phyloP scores from a whole-genome alignment of 2,888 invertebrate species.

The Drosophila neotestacea region DNA sequence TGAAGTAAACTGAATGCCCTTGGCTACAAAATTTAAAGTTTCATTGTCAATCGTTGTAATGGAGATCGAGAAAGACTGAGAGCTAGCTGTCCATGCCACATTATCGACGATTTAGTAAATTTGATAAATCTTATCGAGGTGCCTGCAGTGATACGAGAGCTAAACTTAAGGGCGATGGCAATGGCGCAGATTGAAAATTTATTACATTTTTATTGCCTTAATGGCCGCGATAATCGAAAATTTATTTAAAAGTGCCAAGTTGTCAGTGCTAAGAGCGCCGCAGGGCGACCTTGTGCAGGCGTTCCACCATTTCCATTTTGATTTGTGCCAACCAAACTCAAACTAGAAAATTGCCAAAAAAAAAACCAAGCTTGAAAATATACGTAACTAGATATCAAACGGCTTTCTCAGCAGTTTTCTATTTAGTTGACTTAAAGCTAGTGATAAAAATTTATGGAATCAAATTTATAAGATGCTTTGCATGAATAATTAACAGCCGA shows the following conservation, averaged over 20 bases:
- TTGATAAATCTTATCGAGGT: constrained; percentile 71
- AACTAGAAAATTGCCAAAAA: constrained; percentile 9
- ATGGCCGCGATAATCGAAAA: constrained; percentile 82
- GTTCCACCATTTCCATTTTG: constrained; percentile 7
- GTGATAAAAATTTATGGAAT: constrained; percentile 29
- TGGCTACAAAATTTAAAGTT: constrained; percentile 44
- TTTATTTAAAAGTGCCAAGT: constrained; percentile 78
- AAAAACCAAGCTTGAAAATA: constrained; percentile 4
- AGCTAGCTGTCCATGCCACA: constrained; percentile 55
- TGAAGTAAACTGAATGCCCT: constrained; percentile 58
- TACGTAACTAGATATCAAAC: background rate
- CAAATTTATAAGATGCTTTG: constrained; percentile 42
- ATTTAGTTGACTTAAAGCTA: constrained; percentile 27
- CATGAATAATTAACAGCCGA: constrained; percentile 35
- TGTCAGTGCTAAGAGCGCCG: constrained; percentile 56
- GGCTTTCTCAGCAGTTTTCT: constrained; percentile 1
- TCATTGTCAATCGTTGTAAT: constrained; percentile 62
- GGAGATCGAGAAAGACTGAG: constrained; percentile 4
- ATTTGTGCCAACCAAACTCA: constrained; percentile 16
- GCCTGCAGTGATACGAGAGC: constrained; percentile 23
- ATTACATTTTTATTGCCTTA: constrained; percentile 82
- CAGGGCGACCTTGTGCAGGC: constrained; percentile 31
- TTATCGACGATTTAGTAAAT: constrained; percentile 76
- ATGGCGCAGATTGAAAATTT: constrained; percentile 78
- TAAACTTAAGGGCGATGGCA: constrained; percentile 49